A percentile compares a stretch with the other conserved stretches of the same genome.
phyloP scores from a whole-genome alignment of 2,113 vertebrate genomes.

The Dasyprocta punctata region DNA sequence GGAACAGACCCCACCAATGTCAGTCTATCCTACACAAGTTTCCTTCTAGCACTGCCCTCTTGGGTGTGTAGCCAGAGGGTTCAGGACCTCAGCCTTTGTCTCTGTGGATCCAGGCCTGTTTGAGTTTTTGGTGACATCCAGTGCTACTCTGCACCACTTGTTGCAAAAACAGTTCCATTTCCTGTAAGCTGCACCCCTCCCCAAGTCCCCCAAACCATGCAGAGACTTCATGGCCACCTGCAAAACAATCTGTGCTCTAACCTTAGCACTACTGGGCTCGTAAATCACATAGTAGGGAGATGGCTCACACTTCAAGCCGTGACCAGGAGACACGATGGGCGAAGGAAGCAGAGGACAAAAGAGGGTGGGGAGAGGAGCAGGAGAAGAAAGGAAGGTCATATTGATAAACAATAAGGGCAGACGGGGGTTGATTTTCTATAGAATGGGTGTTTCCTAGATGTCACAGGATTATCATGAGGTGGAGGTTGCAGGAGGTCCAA shows the following conservation, averaged over 20 bases:
- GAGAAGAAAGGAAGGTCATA: not conserved
- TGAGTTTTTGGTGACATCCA: conserved; percentile 15
- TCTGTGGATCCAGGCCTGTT: not conserved
- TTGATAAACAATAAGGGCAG: conserved; percentile 6
- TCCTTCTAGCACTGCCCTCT: not conserved
- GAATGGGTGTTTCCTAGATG: conserved; percentile 55
- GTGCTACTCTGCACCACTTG: not conserved
- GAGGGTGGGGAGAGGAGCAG: not conserved
- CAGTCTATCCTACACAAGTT: not conserved
- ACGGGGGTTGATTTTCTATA: not conserved
- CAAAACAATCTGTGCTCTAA: conserved; percentile 69
- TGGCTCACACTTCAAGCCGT: not conserved
- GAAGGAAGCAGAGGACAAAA: not conserved
- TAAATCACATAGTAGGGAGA: conserved; percentile 64
- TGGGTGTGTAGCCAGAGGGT: not conserved
- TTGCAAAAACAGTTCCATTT: conserved; percentile 19
- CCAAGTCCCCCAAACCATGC: not conserved
- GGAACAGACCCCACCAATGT: not conserved
- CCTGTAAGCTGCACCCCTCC: not conserved
- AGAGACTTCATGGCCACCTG: not conserved
- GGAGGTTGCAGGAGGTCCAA: not conserved
- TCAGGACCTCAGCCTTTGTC: not conserved
- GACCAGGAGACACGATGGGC: not conserved
- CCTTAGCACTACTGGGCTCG: conserved; percentile 1
- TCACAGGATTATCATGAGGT: not conserved